phyloP scores from a whole-genome alignment of 92 coral and sea anemone genomes.

The Chrysogorgia sp. region DNA sequence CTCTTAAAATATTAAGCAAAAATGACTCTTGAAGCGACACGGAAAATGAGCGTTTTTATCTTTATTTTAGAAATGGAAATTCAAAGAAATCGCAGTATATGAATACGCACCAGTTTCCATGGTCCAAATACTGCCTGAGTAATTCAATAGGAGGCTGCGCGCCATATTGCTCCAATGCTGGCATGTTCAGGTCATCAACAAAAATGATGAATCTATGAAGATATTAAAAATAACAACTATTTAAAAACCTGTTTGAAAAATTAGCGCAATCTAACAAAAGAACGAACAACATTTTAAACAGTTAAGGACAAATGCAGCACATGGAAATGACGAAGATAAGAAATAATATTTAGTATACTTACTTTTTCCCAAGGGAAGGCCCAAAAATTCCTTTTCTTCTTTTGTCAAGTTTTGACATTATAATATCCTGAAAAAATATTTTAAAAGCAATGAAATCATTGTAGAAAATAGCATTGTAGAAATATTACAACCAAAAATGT shows the following conservation, averaged over 20 bases:
- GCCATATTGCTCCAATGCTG: conserved; percentile 95
- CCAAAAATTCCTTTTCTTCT: conserved; percentile 98
- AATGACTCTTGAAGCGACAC: background rate
- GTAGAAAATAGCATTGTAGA: no score
- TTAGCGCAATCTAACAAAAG: no score
- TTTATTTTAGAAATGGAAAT: background rate
- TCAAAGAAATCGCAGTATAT: background rate
- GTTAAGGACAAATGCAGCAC: background rate
- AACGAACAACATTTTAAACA: background rate
- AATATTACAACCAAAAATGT: no score
- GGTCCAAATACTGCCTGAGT: conserved; percentile 96
- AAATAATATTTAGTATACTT: background rate
- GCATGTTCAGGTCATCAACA: conserved; percentile 99
- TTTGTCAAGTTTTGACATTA: conserved; percentile 98
- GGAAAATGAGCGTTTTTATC: background rate
- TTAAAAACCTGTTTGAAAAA: no score
- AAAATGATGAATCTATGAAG: conserved; percentile 80
- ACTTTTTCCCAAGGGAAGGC: conserved; percentile 99
- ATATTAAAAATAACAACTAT: background rate
- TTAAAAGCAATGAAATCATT: background rate
- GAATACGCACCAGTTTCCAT: conserved; percentile 83
- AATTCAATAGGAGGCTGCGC: conserved; percentile 99
- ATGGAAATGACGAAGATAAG: background rate
- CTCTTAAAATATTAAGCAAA: no score
- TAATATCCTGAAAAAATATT: conserved; percentile 72